Percentiles rank a stretch among this genome's conserved stretches.
These are phyloP conservation scores for Pollenia amentaria DNA, from an alignment of 2,888 invertebrate species.

Conservation along the genomic window DNA sequence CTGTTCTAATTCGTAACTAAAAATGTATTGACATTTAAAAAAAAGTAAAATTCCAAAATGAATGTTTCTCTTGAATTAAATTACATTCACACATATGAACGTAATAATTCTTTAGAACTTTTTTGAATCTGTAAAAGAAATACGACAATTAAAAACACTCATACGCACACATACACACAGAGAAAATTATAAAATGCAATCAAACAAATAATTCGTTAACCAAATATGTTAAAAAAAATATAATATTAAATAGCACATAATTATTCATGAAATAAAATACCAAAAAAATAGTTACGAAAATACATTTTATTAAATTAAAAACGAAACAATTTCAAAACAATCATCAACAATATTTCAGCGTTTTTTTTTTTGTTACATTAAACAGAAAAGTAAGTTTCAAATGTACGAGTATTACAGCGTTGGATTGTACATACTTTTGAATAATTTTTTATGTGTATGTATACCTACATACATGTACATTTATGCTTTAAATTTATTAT, in stretches of 20 bases:
- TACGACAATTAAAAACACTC: constrained; percentile 1
- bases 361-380: constrained; percentile 16
- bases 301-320: neutral
- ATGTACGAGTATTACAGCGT: constrained; percentile 1
- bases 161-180: neutral
- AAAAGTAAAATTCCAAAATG: too few relatives aligned
- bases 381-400: constrained; percentile 14
- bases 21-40: too few relatives aligned
- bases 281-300: constrained; percentile 4
- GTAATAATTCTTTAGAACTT: too few relatives aligned
- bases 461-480: neutral
- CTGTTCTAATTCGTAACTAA: too few relatives aligned
- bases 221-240: neutral
- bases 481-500: constrained; percentile 1
- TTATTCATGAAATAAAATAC: neutral
- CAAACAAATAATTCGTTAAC: constrained; percentile 10
- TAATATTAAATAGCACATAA: too few relatives aligned
- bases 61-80: too few relatives aligned
- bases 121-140: neutral
- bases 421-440: neutral
- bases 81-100: too few relatives aligned
- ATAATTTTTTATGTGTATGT: neutral
- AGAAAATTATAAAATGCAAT: constrained; percentile 9
- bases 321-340: constrained; percentile 16
- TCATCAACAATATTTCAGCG: constrained; percentile 8